phyloP scores from a whole-genome alignment of 2,797 vertebrate species.

The Anisognathus igniventris region DNA sequence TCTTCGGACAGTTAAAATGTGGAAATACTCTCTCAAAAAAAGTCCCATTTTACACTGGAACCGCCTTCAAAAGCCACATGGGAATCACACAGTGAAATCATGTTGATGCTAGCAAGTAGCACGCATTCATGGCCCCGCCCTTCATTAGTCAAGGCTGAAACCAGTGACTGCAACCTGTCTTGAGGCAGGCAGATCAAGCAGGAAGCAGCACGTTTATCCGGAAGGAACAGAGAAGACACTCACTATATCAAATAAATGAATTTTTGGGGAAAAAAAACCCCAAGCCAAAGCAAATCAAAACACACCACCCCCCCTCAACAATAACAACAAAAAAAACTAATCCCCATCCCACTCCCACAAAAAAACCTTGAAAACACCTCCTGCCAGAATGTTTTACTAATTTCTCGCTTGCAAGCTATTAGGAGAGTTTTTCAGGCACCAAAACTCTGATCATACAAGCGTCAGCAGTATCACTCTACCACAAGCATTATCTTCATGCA shows the following conservation, averaged over 20 bases:
- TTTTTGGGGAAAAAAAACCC: fast-evolving
- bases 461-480: neutral
- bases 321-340: neutral
- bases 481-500: neutral
- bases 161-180: neutral
- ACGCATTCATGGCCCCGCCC: neutral
- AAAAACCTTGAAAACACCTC: neutral
- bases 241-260: neutral
- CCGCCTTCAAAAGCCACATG: neutral
- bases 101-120: neutral
- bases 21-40: neutral
- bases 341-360: fast-evolving
- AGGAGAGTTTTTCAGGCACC: neutral
- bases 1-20: neutral
- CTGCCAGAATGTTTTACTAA: neutral
- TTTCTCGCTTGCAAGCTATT: neutral
- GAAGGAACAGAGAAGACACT: neutral
- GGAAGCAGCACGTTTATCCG: neutral
- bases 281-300: neutral
- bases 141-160: neutral
- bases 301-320: fast-evolving
- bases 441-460: fast-evolving
- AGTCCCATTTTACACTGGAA: neutral
- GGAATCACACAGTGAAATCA: neutral
- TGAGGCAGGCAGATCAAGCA: neutral